Evolutionary conservation across 2,888 invertebrate genomes (phyloP).

Genomic region (Eledona agricola): DNA sequence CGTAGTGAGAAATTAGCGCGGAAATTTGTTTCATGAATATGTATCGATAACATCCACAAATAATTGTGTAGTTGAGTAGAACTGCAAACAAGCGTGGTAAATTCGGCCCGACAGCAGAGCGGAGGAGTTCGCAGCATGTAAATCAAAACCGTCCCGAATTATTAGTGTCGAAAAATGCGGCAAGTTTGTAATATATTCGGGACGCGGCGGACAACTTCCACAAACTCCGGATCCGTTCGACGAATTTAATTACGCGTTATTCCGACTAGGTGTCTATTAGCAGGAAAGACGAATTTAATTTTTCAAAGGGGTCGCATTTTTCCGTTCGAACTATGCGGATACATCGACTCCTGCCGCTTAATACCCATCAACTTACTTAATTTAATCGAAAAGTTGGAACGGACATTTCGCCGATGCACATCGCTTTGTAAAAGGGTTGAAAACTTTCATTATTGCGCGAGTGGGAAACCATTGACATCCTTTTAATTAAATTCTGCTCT

Average conservation of each 20-base stretch:
- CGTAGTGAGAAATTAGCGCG: conserved; percentile 12
- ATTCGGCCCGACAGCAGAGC: not conserved
- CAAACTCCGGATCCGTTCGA: conserved; percentile 36
- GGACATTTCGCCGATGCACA: conserved; percentile 40
- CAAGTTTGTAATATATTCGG: conserved; percentile 33
- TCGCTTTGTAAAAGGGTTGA: conserved; percentile 44
- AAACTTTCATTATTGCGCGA: conserved; percentile 46
- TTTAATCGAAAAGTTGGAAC: conserved; percentile 36
- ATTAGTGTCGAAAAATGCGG: conserved; percentile 28
- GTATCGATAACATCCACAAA: conserved; percentile 28
- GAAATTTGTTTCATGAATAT: conserved; percentile 31
- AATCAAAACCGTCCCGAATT: conserved; percentile 14
- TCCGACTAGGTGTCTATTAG: too few species aligned
- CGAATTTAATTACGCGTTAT: conserved; percentile 38
- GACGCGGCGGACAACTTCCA: conserved; percentile 20
- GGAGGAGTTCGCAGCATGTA: conserved; percentile 6
- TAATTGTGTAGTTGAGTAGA: conserved; percentile 18
- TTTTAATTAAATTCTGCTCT: conserved; percentile 49
- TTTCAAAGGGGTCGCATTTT: too few species aligned
- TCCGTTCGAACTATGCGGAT: conserved; percentile 26
- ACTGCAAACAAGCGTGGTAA: conserved; percentile 16
- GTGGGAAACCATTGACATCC: conserved; percentile 46
- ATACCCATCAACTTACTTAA: conserved; percentile 27
- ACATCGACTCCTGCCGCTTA: conserved; percentile 32
- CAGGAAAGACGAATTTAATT: too few species aligned